Percentiles rank a stretch among this genome's conserved stretches.
Conservation (phyloP, 2,797 vertebrate species). For the Phalanger gymnotis region DNA sequence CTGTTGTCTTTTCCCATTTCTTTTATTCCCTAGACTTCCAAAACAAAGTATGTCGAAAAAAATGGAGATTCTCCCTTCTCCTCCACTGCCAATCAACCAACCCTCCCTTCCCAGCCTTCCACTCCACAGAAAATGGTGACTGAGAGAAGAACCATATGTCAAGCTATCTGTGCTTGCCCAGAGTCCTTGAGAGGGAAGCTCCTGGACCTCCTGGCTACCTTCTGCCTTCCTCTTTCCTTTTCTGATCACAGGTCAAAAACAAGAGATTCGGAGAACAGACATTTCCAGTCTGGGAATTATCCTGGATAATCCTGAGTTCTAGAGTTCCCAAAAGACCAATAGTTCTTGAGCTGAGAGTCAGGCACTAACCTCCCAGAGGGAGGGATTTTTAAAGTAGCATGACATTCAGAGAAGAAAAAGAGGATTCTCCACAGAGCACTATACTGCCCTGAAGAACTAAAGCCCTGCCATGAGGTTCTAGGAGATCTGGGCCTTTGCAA, state of each 20-base stretch:
- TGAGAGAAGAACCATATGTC: background rate
- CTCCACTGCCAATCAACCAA: background rate
- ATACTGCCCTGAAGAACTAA: background rate
- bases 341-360: background rate
- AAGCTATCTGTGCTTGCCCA: background rate
- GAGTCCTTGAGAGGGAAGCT: background rate
- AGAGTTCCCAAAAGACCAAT: background rate
- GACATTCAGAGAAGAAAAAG: background rate
- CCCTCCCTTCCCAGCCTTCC: background rate
- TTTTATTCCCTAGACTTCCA: background rate
- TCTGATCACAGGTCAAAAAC: background rate
- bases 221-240: background rate
- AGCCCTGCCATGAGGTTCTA: background rate
- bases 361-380: background rate
- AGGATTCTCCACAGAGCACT: background rate
- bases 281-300: background rate
- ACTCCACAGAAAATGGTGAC: background rate
- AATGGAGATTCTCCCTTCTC: background rate
- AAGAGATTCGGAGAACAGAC: background rate
- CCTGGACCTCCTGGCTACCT: background rate
- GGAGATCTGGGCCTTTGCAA: background rate
- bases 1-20: background rate
- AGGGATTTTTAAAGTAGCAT: background rate
- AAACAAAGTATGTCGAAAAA: background rate
- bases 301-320: background rate